Evolutionary conservation across 2,888 invertebrate species (phyloP).

Genomic region (Heliconius ismenius): DNA sequence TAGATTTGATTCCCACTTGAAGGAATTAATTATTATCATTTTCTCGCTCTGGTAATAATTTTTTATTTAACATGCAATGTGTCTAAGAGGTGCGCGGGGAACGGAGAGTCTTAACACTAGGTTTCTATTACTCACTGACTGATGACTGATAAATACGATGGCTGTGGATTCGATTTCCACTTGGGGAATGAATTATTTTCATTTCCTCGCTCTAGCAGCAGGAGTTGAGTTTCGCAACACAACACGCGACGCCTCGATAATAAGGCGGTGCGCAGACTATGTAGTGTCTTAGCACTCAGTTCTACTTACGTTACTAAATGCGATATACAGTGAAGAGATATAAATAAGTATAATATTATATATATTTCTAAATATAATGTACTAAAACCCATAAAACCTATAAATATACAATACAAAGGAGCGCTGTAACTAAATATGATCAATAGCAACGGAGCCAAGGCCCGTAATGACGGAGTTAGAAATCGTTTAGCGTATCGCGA

Average conservation of each 20-base stretch:
- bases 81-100: neutral
- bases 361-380: neutral
- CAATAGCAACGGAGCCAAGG: conserved; percentile 47
- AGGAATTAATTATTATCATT: too few relatives aligned
- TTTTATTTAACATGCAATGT: neutral
- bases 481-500: conserved; percentile 44
- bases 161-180: too few relatives aligned
- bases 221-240: too few relatives aligned
- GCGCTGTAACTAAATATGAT: conserved; percentile 43
- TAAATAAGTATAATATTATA: neutral
- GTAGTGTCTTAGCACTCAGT: too few relatives aligned
- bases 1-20: too few relatives aligned
- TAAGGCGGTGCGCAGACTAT: too few relatives aligned
- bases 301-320: too few relatives aligned
- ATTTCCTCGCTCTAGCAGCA: too few relatives aligned
- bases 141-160: too few relatives aligned
- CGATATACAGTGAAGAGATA: neutral
- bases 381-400: conserved; percentile 3
- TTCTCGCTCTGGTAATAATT: neutral
- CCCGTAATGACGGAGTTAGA: conserved; percentile 43
- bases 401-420: conserved; percentile 27
- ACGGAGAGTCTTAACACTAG: neutral
- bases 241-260: too few relatives aligned
- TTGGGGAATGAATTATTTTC: too few relatives aligned
- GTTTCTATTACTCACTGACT: neutral